phyloP scores from a whole-genome alignment of 2,797 vertebrate species.

The Oreochromis grahami region DNA sequence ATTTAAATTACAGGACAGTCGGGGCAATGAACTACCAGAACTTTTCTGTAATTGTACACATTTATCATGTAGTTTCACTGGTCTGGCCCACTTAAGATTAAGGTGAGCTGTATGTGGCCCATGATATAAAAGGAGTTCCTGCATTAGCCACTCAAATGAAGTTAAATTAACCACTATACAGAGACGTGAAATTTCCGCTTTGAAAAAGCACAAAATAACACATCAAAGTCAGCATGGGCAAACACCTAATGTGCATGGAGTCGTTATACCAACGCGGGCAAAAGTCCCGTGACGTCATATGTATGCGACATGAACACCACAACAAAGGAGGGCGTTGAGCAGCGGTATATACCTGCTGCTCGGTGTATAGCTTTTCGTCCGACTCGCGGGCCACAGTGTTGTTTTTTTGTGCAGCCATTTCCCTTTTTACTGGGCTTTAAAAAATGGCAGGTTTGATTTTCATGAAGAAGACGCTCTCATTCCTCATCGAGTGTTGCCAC shows the following conservation, averaged over 20 bases:
- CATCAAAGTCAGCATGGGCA: rapidly evolving
- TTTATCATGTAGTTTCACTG: background rate
- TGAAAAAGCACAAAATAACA: background rate
- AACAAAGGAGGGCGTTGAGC: background rate
- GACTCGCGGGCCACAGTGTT: background rate
- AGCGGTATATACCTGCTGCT: background rate
- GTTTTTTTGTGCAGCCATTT: background rate
- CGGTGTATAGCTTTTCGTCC: background rate
- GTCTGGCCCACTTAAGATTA: background rate
- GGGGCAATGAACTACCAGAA: background rate
- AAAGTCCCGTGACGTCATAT: rapidly evolving
- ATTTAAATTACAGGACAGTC: background rate
- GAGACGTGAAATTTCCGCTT: background rate
- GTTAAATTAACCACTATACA: background rate
- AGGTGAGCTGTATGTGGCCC: background rate
- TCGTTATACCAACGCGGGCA: rapidly evolving
- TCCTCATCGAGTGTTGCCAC: background rate
- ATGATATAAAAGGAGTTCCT: background rate
- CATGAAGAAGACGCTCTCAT: background rate
- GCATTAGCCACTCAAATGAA: background rate
- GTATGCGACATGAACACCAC: background rate
- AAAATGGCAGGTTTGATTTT: rapidly evolving
- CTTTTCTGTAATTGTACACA: background rate
- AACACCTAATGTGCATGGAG: background rate
- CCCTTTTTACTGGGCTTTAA: background rate